Base-by-base conservation (phyloP, 37 sponge, comb jelly and placozoan species). In the Mnemiopsis leidyi region DNA sequence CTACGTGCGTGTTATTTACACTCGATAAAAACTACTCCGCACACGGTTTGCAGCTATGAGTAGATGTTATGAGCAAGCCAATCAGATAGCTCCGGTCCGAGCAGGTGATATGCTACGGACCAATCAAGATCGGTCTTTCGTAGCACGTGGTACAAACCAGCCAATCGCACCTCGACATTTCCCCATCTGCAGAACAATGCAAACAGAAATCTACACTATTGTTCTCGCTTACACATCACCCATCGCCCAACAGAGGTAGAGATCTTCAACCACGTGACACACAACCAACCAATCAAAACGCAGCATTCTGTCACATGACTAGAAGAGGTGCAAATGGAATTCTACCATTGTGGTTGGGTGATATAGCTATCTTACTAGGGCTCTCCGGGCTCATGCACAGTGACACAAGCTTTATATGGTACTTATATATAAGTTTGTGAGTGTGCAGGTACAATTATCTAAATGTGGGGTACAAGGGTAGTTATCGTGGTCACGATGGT, bases 161-260 rank as follows among this genome's bases (percentile, higher is more conserved):
- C 79, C 79, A 77, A 77, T 77, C 36, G 18, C 32, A 36, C 32
- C 32, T 20, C 18, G 33, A 36, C 36, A 77, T 34, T 77, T 1
- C 32, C 26, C 79, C 79, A 77, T 77, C 79, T 77, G 79, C 79
- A 77, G 79, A 32, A 77, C 79, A 77, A 77, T 77, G 79, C 32
- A 20, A 31, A 77, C 32, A 26, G 79, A 77, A 77, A 77, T 77
- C 79, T 31, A 77, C 79, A 77, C 79, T 77, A 77, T 77, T 77
- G 32, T 77, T 32, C 79, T 32, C 36, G 26, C 79, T 9, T 34
- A 32, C 36, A 77, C 79, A 26, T 13, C 32, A 16, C 16, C 36
- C 36, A 28, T 32, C 35, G 7, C 1, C 79, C 79, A 77, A 28
- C 33, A 2, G 18, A 20, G 18, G 36, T 5, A 13, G 36, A 77